Percentiles rank a stretch among this genome's conserved stretches.
Conservation (phyloP, 1,140 invertebrate species). For the Pteromalus puparum region DNA sequence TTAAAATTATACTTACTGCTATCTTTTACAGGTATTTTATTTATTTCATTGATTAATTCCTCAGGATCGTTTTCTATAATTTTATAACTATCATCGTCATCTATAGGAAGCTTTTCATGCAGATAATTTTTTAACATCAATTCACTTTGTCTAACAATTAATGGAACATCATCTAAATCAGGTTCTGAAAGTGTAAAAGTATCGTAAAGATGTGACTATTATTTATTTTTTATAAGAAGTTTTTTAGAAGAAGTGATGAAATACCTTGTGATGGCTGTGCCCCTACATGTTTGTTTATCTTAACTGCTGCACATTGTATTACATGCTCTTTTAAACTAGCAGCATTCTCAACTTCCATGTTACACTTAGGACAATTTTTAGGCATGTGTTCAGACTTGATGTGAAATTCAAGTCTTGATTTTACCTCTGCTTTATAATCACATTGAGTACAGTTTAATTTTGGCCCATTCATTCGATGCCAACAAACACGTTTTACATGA, state of each 20-base stretch:
- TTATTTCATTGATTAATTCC: not conserved
- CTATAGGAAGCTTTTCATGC: too few relatives aligned
- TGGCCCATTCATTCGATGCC: not conserved
- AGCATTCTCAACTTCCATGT: not conserved
- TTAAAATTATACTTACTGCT: not conserved
- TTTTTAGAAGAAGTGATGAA: not conserved
- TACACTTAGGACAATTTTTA: not conserved
- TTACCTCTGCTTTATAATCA: not conserved
- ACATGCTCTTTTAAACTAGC: not conserved
- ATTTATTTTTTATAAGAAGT: not conserved
- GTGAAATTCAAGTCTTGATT: constrained; percentile 1
- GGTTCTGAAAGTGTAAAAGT: not conserved
- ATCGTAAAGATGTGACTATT: not conserved
- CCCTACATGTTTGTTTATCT: too few relatives aligned
- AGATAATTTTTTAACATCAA: too few relatives aligned
- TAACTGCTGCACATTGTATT: not conserved
- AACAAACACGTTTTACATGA: not conserved
- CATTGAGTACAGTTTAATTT: constrained; percentile 10
- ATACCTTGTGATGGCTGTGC: too few relatives aligned
- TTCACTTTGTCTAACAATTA: too few relatives aligned
- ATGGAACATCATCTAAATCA: too few relatives aligned
- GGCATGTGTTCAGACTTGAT: not conserved
- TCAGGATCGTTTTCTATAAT: constrained; percentile 1
- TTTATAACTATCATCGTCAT: not conserved
- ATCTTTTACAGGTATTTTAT: not conserved